Percentiles rank a stretch among this genome's conserved stretches.
Conservation (phyloP, 2,113 vertebrate species). For the Octodon degus region DNA sequence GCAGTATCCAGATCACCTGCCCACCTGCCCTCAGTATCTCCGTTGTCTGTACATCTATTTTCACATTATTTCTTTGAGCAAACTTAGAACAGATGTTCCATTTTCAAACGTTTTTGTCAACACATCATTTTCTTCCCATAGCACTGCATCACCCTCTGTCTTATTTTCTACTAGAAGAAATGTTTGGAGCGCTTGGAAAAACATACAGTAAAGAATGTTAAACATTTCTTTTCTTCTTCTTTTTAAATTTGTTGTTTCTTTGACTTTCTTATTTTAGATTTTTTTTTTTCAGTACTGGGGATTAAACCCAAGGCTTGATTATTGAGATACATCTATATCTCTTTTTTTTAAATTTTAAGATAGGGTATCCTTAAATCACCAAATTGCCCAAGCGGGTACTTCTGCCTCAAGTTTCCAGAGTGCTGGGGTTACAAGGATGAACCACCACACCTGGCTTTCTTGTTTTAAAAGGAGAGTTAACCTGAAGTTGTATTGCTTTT, state of each 20-base stretch:
- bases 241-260: not conserved
- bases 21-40: not conserved
- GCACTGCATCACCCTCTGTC: not conserved
- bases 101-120: not conserved
- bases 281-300: not conserved
- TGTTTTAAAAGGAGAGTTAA: not conserved
- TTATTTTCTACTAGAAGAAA: constrained; percentile 4
- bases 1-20: not conserved
- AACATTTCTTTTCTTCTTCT: not conserved
- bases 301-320: not conserved
- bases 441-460: not conserved
- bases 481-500: not conserved
- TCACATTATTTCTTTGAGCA: not conserved
- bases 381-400: not conserved
- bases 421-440: not conserved
- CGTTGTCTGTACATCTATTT: not conserved
- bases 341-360: not conserved
- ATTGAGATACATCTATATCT: not conserved
- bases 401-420: not conserved
- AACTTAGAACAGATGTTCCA: not conserved
- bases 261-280: not conserved
- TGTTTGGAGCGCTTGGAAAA: not conserved
- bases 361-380: not conserved
- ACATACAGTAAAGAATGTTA: not conserved
- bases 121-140: not conserved